Percentiles rank a stretch among this genome's conserved stretches.
These are phyloP conservation scores for Cairina moschata DNA, from an alignment of 2,113 vertebrate species.

Conservation along the genomic window DNA sequence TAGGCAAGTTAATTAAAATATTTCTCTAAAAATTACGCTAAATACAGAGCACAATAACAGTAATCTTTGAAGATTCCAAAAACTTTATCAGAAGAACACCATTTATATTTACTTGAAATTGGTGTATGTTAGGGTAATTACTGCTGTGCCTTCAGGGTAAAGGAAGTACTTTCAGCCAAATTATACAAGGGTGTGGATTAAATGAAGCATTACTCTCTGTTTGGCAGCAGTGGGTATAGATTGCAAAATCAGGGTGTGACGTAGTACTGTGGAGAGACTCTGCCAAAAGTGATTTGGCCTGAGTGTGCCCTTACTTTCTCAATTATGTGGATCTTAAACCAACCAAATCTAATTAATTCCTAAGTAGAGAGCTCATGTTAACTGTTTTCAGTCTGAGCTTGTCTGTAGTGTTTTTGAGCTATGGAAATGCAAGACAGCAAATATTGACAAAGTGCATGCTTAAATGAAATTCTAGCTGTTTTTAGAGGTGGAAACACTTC, in stretches of 20 bases:
- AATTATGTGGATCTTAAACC: constrained; percentile 54
- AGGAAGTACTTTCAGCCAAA: constrained; percentile 66
- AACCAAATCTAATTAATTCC: constrained; percentile 54
- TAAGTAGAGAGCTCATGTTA: constrained; percentile 24
- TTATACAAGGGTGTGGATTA: constrained; percentile 74
- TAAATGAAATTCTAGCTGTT: neutral
- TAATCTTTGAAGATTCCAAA: constrained; percentile 67
- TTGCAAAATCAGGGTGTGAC: constrained; percentile 70
- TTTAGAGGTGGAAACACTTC: neutral
- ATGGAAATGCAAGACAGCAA: neutral
- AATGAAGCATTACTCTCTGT: constrained; percentile 70
- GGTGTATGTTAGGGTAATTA: constrained; percentile 72
- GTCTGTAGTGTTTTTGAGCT: neutral
- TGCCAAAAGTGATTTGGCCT: constrained; percentile 64
- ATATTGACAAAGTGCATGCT: neutral
- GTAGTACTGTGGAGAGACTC: constrained; percentile 55
- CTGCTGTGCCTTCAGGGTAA: constrained; percentile 66
- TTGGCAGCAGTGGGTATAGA: constrained; percentile 47
- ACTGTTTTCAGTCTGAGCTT: constrained; percentile 37
- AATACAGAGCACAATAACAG: constrained; percentile 62
- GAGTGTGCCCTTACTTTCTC: constrained; percentile 60
- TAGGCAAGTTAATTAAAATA: constrained; percentile 68
- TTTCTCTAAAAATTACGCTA: constrained; percentile 62
- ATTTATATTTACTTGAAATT: constrained; percentile 67
- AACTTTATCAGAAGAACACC: constrained; percentile 70